Evolutionary conservation across 2,113 vertebrate genomes (phyloP).

Genomic region (Nyctereutes procyonoides): DNA sequence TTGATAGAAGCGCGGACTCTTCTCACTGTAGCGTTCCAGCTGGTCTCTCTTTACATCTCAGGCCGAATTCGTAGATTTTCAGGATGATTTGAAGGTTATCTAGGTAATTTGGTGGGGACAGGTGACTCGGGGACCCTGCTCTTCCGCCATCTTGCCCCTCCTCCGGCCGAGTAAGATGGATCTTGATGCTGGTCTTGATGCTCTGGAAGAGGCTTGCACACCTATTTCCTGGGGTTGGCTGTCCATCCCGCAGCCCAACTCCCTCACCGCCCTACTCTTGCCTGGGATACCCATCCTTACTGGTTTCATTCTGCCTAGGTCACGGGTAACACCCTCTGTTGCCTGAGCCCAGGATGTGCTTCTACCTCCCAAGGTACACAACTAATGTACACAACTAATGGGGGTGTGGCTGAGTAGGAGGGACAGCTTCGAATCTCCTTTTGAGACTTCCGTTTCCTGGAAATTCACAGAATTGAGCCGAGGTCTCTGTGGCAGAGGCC

Average conservation of each 20-base stretch:
- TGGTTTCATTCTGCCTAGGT: neutral
- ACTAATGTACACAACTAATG: neutral
- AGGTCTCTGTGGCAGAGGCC: neutral
- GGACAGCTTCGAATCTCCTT: too few relatives aligned
- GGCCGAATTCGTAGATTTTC: too few relatives aligned
- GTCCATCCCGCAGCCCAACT: neutral
- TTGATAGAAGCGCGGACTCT: too few relatives aligned
- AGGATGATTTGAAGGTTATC: too few relatives aligned
- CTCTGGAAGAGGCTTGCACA: neutral
- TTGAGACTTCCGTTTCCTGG: neutral
- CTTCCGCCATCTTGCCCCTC: too few relatives aligned
- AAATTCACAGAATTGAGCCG: neutral
- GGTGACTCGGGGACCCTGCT: too few relatives aligned
- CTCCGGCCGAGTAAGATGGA: neutral
- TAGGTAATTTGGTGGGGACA: too few relatives aligned
- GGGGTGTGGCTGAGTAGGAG: neutral
- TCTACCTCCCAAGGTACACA: neutral
- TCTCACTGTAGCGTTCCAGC: too few relatives aligned
- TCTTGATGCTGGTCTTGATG: neutral
- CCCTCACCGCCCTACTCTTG: too few relatives aligned
- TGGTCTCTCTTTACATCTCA: too few relatives aligned
- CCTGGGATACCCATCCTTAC: fast-evolving
- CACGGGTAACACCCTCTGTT: neutral
- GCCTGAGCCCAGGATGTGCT: neutral
- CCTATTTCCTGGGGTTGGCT: neutral